phyloP scores from a whole-genome alignment of 2,888 invertebrate genomes.

The Xestobium rufovillosum region DNA sequence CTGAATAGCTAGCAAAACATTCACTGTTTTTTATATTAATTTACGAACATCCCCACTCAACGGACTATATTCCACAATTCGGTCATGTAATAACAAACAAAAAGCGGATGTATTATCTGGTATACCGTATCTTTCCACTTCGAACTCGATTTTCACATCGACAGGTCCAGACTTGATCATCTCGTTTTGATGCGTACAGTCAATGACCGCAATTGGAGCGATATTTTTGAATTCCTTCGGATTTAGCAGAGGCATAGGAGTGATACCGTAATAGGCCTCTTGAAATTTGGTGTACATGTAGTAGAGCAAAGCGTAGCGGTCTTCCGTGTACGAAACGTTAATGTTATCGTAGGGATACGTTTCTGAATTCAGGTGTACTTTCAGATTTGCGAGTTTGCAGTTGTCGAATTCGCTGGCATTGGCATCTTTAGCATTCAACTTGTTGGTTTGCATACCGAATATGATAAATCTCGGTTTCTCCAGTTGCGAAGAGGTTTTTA shows the following conservation, averaged over 20 bases:
- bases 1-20: no score
- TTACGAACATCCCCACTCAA: conserved; percentile 22
- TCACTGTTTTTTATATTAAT: conserved; percentile 21
- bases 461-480: conserved; percentile 38
- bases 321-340: conserved; percentile 26
- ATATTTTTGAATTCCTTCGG: conserved; percentile 21
- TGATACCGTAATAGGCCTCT: conserved; percentile 29
- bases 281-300: conserved; percentile 27
- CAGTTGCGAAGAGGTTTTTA: conserved; percentile 29
- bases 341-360: conserved; percentile 35
- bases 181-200: conserved; percentile 29
- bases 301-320: conserved; percentile 25
- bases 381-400: conserved; percentile 33
- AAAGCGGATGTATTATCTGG: conserved; percentile 26
- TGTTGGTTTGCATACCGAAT: conserved; percentile 35
- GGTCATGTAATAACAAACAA: conserved; percentile 26
- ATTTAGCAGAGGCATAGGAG: conserved; percentile 29
- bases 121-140: conserved; percentile 22
- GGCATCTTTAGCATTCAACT: conserved; percentile 25
- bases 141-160: conserved; percentile 28
- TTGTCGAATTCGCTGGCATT: conserved; percentile 24
- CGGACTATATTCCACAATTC: conserved; percentile 24
- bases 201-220: conserved; percentile 27
- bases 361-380: conserved; percentile 33
- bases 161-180: conserved; percentile 24